Percentiles rank a stretch among this genome's conserved stretches.
Evolutionary conservation across 1,140 invertebrate species (phyloP).

Genomic region (Bombus vancouverensis): DNA sequence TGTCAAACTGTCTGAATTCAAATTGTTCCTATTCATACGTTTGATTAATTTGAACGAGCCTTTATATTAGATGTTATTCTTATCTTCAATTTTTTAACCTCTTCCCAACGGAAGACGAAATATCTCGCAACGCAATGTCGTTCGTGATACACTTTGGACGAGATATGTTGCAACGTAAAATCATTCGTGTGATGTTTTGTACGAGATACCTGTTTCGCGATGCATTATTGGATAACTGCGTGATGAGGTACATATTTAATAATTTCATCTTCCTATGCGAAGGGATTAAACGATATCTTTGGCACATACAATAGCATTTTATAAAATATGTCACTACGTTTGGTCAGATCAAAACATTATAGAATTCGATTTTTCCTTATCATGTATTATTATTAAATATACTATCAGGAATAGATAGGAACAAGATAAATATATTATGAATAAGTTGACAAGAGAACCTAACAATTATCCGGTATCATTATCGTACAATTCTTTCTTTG

Average conservation of each 20-base stretch:
- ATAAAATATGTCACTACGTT: not conserved
- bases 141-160: no score
- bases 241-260: no score
- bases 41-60: not conserved
- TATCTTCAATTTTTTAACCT: not conserved
- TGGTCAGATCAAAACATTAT: not conserved
- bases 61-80: not conserved
- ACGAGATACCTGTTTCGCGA: no score
- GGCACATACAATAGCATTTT: no score
- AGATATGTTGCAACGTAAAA: no score
- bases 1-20: not conserved
- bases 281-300: not conserved
- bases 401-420: not conserved
- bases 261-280: no score
- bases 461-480: not conserved
- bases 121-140: no score
- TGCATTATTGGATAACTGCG: accelerated
- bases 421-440: not conserved
- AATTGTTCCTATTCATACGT: not conserved
- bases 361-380: not conserved
- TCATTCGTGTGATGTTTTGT: no score
- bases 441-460: not conserved
- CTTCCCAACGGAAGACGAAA: no score
- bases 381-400: no score
- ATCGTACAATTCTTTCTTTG: not conserved